Evolutionary conservation across 2,113 vertebrate genomes (phyloP), one percentile per base, ranked within the genome.

Genomic region (Holacanthus passer): DNA sequence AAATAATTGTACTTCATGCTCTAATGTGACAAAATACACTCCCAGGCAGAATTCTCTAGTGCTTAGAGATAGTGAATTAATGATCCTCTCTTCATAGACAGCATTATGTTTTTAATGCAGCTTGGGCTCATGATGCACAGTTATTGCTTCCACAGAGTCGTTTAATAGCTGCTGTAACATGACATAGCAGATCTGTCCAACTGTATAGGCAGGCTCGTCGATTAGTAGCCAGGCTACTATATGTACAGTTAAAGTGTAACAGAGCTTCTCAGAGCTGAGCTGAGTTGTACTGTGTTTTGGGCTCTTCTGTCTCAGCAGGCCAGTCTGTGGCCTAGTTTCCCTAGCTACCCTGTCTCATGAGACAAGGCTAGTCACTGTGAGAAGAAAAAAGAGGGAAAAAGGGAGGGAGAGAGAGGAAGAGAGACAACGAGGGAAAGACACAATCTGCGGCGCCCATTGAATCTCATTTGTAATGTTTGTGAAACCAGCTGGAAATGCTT

Each of bases 401-500:
- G 63, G 43, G 55, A 85, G 77, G 59, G 60, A 67, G 52, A 12
- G 72, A 29, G 56, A 12, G 32, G 20, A 76, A 37, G 52, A 37
- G 79, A 32, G 73, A 79, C 66, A 86, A 63, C 22, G 29, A 75
- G 73, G 73, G 87, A 83, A 48, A 73, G 37, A 79, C 73, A 76
- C 66, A 88, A 69, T 83, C 71, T 86, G 67, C 70, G 55, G 70
- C 72, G 52, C 78, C 79, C 82, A 63, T 73, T 89, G 80, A 84
- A 81, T 87, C 87, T 91, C 66, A 87, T 85, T 89, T 88, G 83
- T 80, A 71, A 65, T 90, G 85, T 93, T 93, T 90, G 91, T 89
- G 83, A 90, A 89, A 92, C 83, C 90, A 93, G 90, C 91, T 94
- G 89, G 92, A 87, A 92, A 91, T 83, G 88, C 87, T 92, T 92